Conservation (phyloP, 2,888 invertebrate species). For the Melanostoma scalare region DNA sequence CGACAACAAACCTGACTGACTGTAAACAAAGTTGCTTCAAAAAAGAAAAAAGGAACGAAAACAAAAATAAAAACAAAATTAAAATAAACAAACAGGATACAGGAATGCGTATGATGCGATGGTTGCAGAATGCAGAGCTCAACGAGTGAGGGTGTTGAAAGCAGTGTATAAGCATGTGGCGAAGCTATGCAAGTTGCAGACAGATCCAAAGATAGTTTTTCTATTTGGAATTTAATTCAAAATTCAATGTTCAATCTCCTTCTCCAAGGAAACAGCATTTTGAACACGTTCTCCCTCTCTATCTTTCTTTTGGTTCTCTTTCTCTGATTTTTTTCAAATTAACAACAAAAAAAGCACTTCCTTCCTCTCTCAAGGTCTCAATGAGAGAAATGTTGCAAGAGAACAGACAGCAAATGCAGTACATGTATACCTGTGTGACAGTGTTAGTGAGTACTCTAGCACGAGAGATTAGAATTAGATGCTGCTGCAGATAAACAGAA, state of each 20-base stretch:
- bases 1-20: slow-evolving; percentile 51
- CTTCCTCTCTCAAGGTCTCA: background rate
- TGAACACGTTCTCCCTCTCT: background rate
- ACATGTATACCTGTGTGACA: background rate
- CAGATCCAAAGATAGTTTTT: background rate
- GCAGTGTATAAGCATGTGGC: slow-evolving; percentile 6
- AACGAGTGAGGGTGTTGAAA: slow-evolving; percentile 15
- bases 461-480: no score
- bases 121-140: background rate
- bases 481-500: no score
- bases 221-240: no score
- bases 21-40: slow-evolving; percentile 61
- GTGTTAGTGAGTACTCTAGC: no score
- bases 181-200: background rate
- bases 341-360: background rate
- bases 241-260: no score
- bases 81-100: slow-evolving; percentile 46
- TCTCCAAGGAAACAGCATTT: no score
- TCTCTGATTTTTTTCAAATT: background rate
- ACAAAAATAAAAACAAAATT: slow-evolving; percentile 14
- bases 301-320: background rate
- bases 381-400: slow-evolving; percentile 36
- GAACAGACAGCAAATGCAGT: background rate
- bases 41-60: slow-evolving; percentile 49
- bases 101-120: slow-evolving; percentile 7